These are phyloP conservation scores for Bembecia ichneumoniformis DNA, from an alignment of 2,888 invertebrate genomes.

Conservation along the genomic window DNA sequence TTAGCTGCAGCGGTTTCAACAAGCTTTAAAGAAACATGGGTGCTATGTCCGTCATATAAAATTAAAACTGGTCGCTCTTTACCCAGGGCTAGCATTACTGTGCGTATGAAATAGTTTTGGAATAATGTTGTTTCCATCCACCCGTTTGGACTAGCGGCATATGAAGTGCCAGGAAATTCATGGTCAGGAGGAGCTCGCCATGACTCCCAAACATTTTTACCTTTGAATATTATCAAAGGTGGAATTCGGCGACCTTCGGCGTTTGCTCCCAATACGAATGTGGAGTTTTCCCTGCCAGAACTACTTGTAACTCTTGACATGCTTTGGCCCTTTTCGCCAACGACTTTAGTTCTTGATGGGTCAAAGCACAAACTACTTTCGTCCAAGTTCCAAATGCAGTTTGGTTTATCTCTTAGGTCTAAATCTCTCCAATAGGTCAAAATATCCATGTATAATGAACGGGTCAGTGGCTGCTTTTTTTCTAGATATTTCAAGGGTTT, in stretches of 20 bases:
- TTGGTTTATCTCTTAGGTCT: background rate
- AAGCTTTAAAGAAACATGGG: conserved; percentile 1
- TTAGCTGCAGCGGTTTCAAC: conserved; percentile 1
- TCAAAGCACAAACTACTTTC: conserved; percentile 1
- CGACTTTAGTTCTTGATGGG: background rate
- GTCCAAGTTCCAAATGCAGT: background rate
- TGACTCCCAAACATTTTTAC: conserved; percentile 1
- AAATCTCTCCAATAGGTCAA: background rate
- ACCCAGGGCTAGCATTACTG: conserved; percentile 2
- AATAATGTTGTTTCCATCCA: conserved; percentile 5
- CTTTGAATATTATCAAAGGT: background rate
- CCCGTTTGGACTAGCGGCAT: conserved; percentile 1
- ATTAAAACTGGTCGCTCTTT: conserved; percentile 1
- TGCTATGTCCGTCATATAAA: background rate
- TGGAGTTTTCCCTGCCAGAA: conserved; percentile 1
- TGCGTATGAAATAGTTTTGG: background rate
- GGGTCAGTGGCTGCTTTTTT: conserved; percentile 5
- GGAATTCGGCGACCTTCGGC: background rate
- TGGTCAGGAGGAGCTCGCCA: conserved; percentile 1
- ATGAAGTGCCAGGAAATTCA: conserved; percentile 4
- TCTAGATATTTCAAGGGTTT: conserved; percentile 2
- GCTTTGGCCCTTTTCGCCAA: background rate
- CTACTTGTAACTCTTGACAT: conserved; percentile 1
- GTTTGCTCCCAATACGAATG: conserved; percentile 1
- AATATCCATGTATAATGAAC: background rate